These are phyloP conservation scores for Erethizon dorsatum DNA, from an alignment of 2,797 vertebrate species.

Conservation along the genomic window DNA sequence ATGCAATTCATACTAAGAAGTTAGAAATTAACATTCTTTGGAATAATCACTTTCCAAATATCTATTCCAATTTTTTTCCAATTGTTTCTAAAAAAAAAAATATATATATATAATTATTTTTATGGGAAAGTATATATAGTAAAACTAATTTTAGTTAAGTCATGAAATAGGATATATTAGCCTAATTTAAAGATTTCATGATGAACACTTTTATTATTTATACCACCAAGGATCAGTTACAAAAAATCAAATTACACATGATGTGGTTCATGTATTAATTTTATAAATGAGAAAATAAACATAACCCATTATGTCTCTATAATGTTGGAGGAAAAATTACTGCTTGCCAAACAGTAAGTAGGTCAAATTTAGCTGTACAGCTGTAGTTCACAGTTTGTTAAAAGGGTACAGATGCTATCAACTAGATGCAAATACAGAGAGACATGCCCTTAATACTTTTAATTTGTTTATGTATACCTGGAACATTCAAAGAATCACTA, in stretches of 20 bases:
- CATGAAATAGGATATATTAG: slow-evolving; percentile 49
- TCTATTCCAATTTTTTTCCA: slow-evolving; percentile 55
- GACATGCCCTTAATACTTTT: slow-evolving; percentile 35
- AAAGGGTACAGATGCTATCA: slow-evolving; percentile 38
- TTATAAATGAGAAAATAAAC: slow-evolving; percentile 65
- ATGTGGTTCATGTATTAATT: slow-evolving; percentile 70
- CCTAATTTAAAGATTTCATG: slow-evolving; percentile 76
- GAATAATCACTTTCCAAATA: slow-evolving; percentile 62
- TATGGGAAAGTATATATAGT: slow-evolving; percentile 56
- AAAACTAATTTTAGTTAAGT: slow-evolving; percentile 61
- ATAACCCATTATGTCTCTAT: slow-evolving; percentile 61
- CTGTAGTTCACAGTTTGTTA: background rate
- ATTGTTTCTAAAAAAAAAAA: slow-evolving; percentile 62
- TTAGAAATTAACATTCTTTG: slow-evolving; percentile 54
- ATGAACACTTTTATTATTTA: slow-evolving; percentile 72
- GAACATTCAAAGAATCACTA: slow-evolving; percentile 50
- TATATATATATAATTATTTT: slow-evolving; percentile 60
- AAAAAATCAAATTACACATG: slow-evolving; percentile 71
- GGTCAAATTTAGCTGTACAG: slow-evolving; percentile 11
- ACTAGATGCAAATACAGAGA: slow-evolving; percentile 53
- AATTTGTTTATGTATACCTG: background rate
- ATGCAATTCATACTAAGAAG: slow-evolving; percentile 57
- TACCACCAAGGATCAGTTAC: slow-evolving; percentile 47
- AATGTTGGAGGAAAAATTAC: background rate
- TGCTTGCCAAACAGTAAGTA: slow-evolving; percentile 17